phyloP scores from a whole-genome alignment of 2,797 vertebrate species.

The Chelon auratus region DNA sequence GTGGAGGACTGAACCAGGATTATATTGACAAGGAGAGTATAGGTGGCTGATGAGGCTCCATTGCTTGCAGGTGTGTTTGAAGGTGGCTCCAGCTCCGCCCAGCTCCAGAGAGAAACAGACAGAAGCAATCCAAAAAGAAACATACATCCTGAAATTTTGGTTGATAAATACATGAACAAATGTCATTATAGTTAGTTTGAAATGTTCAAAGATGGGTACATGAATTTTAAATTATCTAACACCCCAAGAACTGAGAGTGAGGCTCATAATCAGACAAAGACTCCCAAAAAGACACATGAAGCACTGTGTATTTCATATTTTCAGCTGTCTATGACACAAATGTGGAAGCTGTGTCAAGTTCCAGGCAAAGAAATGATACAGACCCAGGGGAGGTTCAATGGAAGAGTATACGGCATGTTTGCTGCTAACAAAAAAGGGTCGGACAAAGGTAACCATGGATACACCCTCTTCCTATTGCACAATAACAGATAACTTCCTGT shows the following conservation, averaged over 20 bases:
- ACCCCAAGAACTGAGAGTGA: too few relatives aligned
- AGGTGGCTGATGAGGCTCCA: too few relatives aligned
- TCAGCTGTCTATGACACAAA: background rate
- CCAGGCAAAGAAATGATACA: constrained; percentile 14
- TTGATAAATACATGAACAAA: background rate
- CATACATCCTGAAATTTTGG: too few relatives aligned
- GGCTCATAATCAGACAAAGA: too few relatives aligned
- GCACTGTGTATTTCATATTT: too few relatives aligned
- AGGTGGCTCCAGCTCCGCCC: too few relatives aligned
- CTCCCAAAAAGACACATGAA: too few relatives aligned
- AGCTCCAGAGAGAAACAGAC: too few relatives aligned
- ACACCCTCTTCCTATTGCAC: constrained; percentile 67
- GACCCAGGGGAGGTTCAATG: constrained; percentile 17
- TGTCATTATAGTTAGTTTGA: background rate
- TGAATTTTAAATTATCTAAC: background rate
- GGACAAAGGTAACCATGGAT: constrained; percentile 64
- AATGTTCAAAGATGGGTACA: background rate
- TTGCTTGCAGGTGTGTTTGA: too few relatives aligned
- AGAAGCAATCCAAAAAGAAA: too few relatives aligned
- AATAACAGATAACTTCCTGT: constrained; percentile 64
- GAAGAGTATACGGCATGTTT: constrained; percentile 39
- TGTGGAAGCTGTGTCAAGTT: constrained; percentile 21
- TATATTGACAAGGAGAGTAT: too few relatives aligned
- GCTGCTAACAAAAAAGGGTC: constrained; percentile 49
- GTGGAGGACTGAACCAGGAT: too few relatives aligned